A percentile compares a stretch with the other conserved stretches of the same genome.
These are phyloP conservation scores for Campaea margaritaria DNA, from an alignment of 2,888 invertebrate species.

Conservation along the genomic window DNA sequence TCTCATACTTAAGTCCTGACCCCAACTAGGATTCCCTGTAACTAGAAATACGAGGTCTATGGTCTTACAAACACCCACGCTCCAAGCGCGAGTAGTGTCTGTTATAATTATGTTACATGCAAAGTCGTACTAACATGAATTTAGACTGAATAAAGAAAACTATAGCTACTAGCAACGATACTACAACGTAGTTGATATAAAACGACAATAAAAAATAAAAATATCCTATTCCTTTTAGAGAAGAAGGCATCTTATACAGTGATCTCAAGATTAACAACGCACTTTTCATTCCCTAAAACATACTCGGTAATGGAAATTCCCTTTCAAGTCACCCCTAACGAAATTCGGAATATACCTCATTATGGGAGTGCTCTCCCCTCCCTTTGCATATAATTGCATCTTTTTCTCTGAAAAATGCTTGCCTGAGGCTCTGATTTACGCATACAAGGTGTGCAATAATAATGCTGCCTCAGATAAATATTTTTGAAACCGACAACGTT, in stretches of 20 bases:
- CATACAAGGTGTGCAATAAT: slow-evolving; percentile 85
- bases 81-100: no score
- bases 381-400: slow-evolving; percentile 83
- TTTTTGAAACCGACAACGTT: slow-evolving; percentile 60
- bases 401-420: slow-evolving; percentile 79
- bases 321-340: slow-evolving; percentile 45
- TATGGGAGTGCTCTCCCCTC: slow-evolving; percentile 60
- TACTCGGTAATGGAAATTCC: slow-evolving; percentile 38
- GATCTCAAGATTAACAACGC: slow-evolving; percentile 17
- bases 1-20: no score
- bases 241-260: not conserved
- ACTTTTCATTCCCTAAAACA: slow-evolving; percentile 25
- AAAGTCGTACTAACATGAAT: no score
- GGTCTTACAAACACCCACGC: no score
- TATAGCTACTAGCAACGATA: no score
- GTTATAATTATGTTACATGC: no score
- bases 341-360: slow-evolving; percentile 65
- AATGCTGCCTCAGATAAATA: slow-evolving; percentile 79
- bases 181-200: no score
- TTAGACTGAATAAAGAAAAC: no score
- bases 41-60: no score
- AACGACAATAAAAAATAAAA: no score
- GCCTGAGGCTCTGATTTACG: slow-evolving; percentile 84
- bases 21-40: no score
- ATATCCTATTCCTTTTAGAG: not conserved